Evolutionary conservation across 2,113 vertebrate genomes (phyloP).

Genomic region (Campylomormyrus numenius): DNA sequence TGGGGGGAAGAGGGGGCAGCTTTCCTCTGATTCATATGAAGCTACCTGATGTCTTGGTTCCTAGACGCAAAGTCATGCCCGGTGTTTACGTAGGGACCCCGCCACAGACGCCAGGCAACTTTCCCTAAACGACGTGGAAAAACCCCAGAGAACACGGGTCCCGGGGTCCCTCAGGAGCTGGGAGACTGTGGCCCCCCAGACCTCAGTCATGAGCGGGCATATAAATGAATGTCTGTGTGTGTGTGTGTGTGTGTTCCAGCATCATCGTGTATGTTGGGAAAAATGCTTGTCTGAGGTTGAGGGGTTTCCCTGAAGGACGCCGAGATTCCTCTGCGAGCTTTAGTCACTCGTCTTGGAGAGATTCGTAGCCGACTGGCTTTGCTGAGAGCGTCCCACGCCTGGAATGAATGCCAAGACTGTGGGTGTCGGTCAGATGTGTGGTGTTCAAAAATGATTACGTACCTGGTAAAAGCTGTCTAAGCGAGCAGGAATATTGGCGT

Average conservation of each 20-base stretch:
- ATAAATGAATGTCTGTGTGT: background rate
- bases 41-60: background rate
- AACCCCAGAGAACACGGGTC: background rate
- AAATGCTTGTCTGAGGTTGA: background rate
- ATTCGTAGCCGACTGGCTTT: background rate
- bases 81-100: background rate
- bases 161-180: background rate
- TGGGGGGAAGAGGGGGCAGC: slow-evolving; percentile 31
- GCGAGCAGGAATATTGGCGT: background rate
- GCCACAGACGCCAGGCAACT: background rate
- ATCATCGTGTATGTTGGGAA: background rate
- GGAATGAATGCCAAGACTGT: background rate
- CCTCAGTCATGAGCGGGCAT: background rate
- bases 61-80: background rate
- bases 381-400: too few relatives aligned
- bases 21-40: slow-evolving; percentile 44
- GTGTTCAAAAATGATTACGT: background rate
- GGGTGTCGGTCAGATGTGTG: background rate
- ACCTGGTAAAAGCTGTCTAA: background rate
- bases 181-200: background rate
- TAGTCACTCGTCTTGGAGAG: background rate
- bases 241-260: background rate
- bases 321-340: background rate
- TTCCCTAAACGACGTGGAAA: background rate
- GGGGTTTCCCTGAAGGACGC: background rate